phyloP scores from a whole-genome alignment of 37 sponge, comb jelly and placozoan species.

The Lycopodina hypogea region DNA sequence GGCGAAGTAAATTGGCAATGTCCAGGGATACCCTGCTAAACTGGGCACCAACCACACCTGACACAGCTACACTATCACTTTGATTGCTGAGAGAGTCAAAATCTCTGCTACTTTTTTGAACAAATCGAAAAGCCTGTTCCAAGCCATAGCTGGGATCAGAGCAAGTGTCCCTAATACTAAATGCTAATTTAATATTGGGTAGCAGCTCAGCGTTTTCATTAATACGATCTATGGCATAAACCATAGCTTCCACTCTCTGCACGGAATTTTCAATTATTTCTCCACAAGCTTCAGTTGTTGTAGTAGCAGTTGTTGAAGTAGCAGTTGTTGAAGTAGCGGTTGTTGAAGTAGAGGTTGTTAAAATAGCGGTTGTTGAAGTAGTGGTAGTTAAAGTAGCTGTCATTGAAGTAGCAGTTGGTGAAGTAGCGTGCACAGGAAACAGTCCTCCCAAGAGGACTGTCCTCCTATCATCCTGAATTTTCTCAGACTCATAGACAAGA shows the following conservation, averaged over 20 bases:
- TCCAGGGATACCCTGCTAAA: slow-evolving; percentile 54
- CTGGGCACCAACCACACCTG: slow-evolving; percentile 74
- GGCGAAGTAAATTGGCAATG: slow-evolving; percentile 58
- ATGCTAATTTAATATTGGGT: slow-evolving; percentile 51
- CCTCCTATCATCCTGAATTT: slow-evolving; percentile 5
- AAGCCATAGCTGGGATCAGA: too few relatives aligned
- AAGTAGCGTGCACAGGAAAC: slow-evolving; percentile 69
- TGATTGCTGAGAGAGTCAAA: neutral
- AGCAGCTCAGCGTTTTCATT: slow-evolving; percentile 54
- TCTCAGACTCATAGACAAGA: too few relatives aligned
- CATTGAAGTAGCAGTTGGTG: too few relatives aligned
- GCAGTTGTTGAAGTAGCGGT: too few relatives aligned
- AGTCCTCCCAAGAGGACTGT: slow-evolving; percentile 65
- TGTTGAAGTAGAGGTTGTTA: too few relatives aligned
- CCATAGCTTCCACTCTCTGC: slow-evolving; percentile 60
- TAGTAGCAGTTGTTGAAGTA: too few relatives aligned
- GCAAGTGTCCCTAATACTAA: slow-evolving; percentile 74
- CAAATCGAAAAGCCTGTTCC: slow-evolving; percentile 40
- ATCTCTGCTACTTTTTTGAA: slow-evolving; percentile 3
- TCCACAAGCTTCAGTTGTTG: slow-evolving; percentile 15
- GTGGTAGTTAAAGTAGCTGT: too few relatives aligned
- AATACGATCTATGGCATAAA: too few relatives aligned
- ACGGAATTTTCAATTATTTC: slow-evolving; percentile 25
- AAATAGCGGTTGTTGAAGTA: too few relatives aligned
- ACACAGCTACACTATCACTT: neutral